Percentiles rank a stretch among this genome's conserved stretches.
These are phyloP conservation scores for Trichacis sp. DNA, from an alignment of 2,888 invertebrate genomes.

Conservation along the genomic window DNA sequence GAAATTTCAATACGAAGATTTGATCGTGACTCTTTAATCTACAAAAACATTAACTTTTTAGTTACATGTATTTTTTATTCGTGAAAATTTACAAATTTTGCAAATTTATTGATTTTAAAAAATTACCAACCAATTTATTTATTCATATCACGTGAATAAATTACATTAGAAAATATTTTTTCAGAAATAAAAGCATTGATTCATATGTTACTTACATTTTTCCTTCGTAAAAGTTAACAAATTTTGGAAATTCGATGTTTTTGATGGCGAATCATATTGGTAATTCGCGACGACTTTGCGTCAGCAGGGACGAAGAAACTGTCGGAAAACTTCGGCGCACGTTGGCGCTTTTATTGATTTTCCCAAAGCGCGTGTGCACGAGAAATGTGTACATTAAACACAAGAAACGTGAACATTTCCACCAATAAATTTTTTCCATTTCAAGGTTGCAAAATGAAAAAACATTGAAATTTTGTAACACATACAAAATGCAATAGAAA, in stretches of 20 bases:
- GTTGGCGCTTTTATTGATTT: slow-evolving; percentile 32
- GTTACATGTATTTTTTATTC: too few relatives aligned
- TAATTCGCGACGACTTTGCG: slow-evolving; percentile 7
- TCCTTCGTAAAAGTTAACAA: too few relatives aligned
- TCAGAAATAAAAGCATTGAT: too few relatives aligned
- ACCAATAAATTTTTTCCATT: not conserved
- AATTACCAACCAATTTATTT: too few relatives aligned
- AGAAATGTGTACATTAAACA: not conserved
- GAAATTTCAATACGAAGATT: too few relatives aligned
- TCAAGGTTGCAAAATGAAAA: not conserved
- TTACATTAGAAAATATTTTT: too few relatives aligned
- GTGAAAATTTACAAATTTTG: too few relatives aligned
- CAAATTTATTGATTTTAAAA: too few relatives aligned
- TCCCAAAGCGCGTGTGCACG: not conserved
- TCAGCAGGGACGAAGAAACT: not conserved
- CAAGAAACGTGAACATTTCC: not conserved
- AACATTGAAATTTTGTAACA: not conserved
- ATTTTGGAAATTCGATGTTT: not conserved
- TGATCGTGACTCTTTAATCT: too few relatives aligned
- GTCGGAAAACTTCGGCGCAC: slow-evolving; percentile 4
- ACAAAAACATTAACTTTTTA: too few relatives aligned
- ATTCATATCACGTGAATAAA: too few relatives aligned
- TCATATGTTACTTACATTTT: not conserved
- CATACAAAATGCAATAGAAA: not conserved
- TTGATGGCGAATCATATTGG: not conserved